Evolutionary conservation across 30 jellyfish, hydroid and myxozoan species (phyloP), one percentile per base, ranked within the genome.

Genomic region (Catostylus mosaicus): DNA sequence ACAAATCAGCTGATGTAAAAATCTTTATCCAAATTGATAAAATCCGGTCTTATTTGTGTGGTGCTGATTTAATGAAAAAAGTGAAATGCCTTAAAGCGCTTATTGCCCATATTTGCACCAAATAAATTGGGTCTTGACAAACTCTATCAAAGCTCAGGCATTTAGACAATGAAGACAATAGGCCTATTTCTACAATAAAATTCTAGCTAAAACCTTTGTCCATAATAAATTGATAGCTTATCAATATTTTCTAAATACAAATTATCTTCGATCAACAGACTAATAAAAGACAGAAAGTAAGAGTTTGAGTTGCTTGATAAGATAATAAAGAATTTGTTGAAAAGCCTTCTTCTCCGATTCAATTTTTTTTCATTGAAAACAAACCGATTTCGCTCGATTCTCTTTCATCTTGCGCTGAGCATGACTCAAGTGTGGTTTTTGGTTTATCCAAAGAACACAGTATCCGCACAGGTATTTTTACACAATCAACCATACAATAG

Each of bases 161-260:
- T 65, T 26, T 19, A 30, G 29, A 65, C 77, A 65, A 65, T 65
- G 20, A 22, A 29, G 14, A 11, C 56, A 65, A 65, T 65, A 40
- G 38, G 56, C 27, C 45, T 3, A 40, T 43, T 22, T 43, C 26
- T 43, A 65, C 48, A 65, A 65, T 43, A 32, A 40, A 65, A 65
- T 65, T 30, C 48, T 65, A 23, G 48, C 3, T 22, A 24, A 30
- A 40, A 40, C 48, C 31, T 65, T 65, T 65, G 77, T 65, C 20
- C 77, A 65, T 65, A 26, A 31, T 30, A 36, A 32, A 65, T 65
- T 65, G 77, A 30, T 54, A 27, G 48, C 56, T 65, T 65, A 65
- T 65, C 77, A 30, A 65, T 65, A 30, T 65, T 65, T 65, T 65
- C 77, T 65, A 65, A 65, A 65, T 65, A 65, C 18, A 65, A 65